Evolutionary conservation across 1,140 invertebrate species (phyloP).

Genomic region (Drosophila malerkotliana): DNA sequence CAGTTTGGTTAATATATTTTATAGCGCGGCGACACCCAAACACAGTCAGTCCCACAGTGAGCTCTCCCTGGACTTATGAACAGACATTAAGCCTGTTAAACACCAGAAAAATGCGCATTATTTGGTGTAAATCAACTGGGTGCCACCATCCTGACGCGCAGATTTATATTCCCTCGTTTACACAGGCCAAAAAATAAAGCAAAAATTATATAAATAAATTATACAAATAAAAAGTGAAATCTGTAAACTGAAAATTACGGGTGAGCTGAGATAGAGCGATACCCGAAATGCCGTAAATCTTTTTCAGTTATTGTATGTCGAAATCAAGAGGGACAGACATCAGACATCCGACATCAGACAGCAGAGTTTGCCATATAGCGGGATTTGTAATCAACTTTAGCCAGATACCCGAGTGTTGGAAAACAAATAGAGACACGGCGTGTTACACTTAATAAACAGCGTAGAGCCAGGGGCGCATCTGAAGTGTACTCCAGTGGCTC

Average conservation of each 20-base stretch:
- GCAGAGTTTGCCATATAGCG: constrained; percentile 21
- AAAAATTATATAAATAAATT: constrained; percentile 18
- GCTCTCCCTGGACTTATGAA: constrained; percentile 49
- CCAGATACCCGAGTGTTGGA: constrained; percentile 60
- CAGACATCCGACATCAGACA: neutral
- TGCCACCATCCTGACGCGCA: constrained; percentile 47
- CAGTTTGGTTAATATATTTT: constrained; percentile 75
- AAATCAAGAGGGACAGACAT: constrained; percentile 20
- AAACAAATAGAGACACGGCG: constrained; percentile 67
- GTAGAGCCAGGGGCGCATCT: constrained; percentile 2
- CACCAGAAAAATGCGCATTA: constrained; percentile 73
- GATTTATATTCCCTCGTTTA: constrained; percentile 66
- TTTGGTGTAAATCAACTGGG: constrained; percentile 70
- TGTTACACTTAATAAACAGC: constrained; percentile 76
- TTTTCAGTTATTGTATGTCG: constrained; percentile 43
- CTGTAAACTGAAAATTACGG: constrained; percentile 55
- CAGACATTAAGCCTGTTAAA: constrained; percentile 80
- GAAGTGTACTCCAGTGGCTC: constrained; percentile 1
- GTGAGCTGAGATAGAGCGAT: constrained; percentile 23
- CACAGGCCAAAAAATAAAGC: constrained; percentile 29
- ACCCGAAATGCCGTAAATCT: constrained; percentile 54
- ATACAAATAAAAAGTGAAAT: constrained; percentile 67
- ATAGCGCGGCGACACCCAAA: constrained; percentile 61
- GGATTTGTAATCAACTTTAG: constrained; percentile 55
- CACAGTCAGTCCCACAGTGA: constrained; percentile 21